These are phyloP conservation scores for Eupithecia tripunctaria DNA, from an alignment of 2,888 invertebrate species.

Conservation along the genomic window DNA sequence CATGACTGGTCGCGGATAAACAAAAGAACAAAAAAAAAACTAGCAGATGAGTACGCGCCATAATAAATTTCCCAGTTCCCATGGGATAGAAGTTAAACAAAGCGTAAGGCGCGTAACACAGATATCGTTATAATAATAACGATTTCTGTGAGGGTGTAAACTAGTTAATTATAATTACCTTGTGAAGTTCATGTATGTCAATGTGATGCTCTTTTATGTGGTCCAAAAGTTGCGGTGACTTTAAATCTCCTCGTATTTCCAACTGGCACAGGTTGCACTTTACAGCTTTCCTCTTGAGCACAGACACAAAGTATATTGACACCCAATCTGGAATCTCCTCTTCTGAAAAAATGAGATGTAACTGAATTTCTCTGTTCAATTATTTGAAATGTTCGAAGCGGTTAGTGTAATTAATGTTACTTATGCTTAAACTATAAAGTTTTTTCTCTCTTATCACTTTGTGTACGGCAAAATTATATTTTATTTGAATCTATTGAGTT, in stretches of 20 bases:
- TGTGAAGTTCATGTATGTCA: slow-evolving; percentile 72
- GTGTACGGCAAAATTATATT: neutral
- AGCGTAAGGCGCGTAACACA: too few species aligned
- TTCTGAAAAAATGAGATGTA: slow-evolving; percentile 38
- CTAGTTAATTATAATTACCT: slow-evolving; percentile 36
- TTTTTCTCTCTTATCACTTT: neutral
- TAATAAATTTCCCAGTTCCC: too few species aligned
- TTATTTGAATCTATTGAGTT: neutral
- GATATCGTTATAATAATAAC: too few species aligned
- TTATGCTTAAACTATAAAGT: neutral
- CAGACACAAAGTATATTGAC: slow-evolving; percentile 66
- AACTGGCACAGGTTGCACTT: slow-evolving; percentile 73
- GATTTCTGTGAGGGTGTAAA: too few species aligned
- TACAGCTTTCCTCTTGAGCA: slow-evolving; percentile 50
- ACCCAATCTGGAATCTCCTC: slow-evolving; percentile 67
- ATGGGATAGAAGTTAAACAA: too few species aligned
- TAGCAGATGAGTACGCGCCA: too few species aligned
- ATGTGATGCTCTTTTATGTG: slow-evolving; percentile 66
- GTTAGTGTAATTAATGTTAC: neutral
- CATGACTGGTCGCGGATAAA: too few species aligned
- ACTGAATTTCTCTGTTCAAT: slow-evolving; percentile 8
- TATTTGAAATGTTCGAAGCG: neutral
- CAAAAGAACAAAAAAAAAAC: too few species aligned
- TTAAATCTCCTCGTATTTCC: slow-evolving; percentile 53
- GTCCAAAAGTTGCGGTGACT: slow-evolving; percentile 57